Conservation (phyloP, 1,140 invertebrate species). For the Oryctes rhinoceros region DNA sequence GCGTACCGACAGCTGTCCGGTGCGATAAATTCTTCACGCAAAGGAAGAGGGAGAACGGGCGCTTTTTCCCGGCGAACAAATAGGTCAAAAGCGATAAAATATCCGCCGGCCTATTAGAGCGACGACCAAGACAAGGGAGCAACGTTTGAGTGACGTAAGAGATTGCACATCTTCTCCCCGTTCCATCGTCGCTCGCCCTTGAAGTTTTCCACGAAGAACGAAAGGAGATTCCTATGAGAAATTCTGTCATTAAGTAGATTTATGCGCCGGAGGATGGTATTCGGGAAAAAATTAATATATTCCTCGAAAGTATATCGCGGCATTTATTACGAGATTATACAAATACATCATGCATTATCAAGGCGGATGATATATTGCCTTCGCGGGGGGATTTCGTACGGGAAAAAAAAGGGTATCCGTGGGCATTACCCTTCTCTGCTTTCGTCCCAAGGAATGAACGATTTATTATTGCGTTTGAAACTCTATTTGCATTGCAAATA, state of each 20-base stretch:
- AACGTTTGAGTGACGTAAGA: background rate
- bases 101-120: background rate
- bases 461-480: background rate
- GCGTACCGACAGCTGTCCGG: background rate
- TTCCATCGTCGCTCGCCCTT: too few relatives aligned
- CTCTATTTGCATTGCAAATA: too few relatives aligned
- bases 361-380: background rate
- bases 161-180: background rate
- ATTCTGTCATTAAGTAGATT: background rate
- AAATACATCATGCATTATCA: slow-evolving; percentile 11
- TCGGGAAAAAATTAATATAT: slow-evolving; percentile 12
- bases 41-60: background rate
- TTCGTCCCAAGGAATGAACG: background rate
- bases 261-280: background rate
- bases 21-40: background rate
- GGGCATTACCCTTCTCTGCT: background rate
- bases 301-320: slow-evolving; percentile 14
- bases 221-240: background rate
- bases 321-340: slow-evolving; percentile 15
- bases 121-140: background rate
- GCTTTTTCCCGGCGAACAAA: background rate
- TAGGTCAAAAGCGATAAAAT: slow-evolving; percentile 4
- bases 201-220: background rate
- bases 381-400: background rate
- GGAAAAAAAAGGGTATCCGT: background rate